Evolutionary conservation across 2,113 vertebrate genomes (phyloP), one percentile per base, ranked within the genome.

Genomic region (Leptobrachium leishanense): DNA sequence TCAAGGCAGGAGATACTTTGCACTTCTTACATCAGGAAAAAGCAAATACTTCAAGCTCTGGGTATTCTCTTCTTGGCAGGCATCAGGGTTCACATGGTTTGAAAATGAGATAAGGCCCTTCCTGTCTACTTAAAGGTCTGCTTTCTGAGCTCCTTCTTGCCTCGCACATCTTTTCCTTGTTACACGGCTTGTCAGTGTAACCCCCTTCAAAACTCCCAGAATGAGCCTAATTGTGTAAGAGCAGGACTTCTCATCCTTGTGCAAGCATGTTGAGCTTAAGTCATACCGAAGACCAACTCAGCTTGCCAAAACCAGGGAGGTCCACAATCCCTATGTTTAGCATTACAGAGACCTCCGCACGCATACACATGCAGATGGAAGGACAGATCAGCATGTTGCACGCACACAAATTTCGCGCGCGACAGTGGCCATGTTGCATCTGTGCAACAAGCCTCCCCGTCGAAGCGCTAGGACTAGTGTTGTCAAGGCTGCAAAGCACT

Each of bases 151-250:
- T 55, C 12, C 46, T 41, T 72, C 15, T 57, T 80, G 12, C 41
- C 20, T 43, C n/a, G 63, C 70, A 73, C 77, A 79, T 74, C 70
- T 80, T 80, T 44, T 73, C 63, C n/a, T 73, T 41, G 74, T 80
- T 79, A 74, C 46, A 66, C 42, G 2, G 41, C 6, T 46, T 50
- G 62, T 39, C 62, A 5, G 20, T 77, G 44, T 13, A 59, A 77
- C 67, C 70, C 70, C 76, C 67, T 77, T 55, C 20, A 64, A 39
- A 64, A 31, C n/a, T 6, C 6, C 5, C 62, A 64, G 31, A 5
- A 64, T 20, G 39, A 64, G 39, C 62, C 13, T 62, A 31, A 39
- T 13, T 2, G n/a, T 64, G 3, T 64, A 59, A 12, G 55, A 59
- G 9, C 55, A 59, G 3, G 6, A 15, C 13, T 59, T 11, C 13